Conservation (phyloP, 1,140 invertebrate species). For the Drosophila teissieri region DNA sequence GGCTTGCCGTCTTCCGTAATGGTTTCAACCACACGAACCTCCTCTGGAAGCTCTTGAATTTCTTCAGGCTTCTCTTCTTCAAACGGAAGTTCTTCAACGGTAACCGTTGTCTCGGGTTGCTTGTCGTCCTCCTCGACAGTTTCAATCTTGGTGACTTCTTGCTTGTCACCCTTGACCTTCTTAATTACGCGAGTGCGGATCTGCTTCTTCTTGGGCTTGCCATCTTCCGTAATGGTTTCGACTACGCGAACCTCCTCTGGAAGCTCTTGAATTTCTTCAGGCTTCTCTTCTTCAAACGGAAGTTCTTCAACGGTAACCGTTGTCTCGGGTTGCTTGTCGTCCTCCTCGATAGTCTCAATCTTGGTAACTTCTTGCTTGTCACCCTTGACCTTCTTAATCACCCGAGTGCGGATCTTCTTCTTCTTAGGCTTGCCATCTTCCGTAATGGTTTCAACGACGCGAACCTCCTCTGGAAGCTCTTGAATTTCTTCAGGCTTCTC, state of each 20-base stretch:
- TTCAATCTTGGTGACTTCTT: slow-evolving; percentile 9
- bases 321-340: slow-evolving; percentile 6
- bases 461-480: slow-evolving; percentile 2
- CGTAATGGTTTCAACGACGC: slow-evolving; percentile 1
- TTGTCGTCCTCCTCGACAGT: slow-evolving; percentile 2
- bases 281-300: background rate
- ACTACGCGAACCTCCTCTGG: slow-evolving; percentile 2
- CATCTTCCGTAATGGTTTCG: background rate
- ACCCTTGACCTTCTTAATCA: slow-evolving; percentile 10
- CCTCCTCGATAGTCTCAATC: slow-evolving; percentile 6
- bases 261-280: background rate
- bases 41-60: slow-evolving; percentile 4
- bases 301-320: slow-evolving; percentile 2
- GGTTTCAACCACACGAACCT: background rate
- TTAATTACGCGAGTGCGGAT: slow-evolving; percentile 2
- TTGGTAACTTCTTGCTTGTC: slow-evolving; percentile 8
- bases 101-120: background rate
- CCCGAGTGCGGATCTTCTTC: slow-evolving; percentile 8
- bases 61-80: background rate
- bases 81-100: background rate
- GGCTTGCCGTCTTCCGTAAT: slow-evolving; percentile 9
- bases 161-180: slow-evolving; percentile 9
- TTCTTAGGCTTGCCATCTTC: slow-evolving; percentile 6
- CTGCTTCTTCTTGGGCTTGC: slow-evolving; percentile 4
- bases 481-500: background rate